phyloP scores from a whole-genome alignment of 2,113 vertebrate species.

The Dicaeum eximium region DNA sequence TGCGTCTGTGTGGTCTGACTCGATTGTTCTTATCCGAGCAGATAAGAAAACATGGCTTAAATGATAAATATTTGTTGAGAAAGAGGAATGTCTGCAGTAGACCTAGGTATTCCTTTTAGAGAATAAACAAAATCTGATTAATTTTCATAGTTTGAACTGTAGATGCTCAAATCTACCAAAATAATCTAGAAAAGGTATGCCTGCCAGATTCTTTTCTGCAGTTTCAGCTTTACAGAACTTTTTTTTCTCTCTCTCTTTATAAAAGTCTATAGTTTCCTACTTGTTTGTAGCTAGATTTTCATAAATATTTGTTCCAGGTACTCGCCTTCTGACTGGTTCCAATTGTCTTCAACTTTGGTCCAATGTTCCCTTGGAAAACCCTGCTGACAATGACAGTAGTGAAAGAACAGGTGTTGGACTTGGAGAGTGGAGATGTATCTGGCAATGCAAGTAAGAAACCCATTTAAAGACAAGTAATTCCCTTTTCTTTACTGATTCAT shows the following conservation, averaged over 20 bases:
- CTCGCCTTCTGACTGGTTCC: conserved; percentile 88
- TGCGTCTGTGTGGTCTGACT: neutral
- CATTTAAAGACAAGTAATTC: neutral
- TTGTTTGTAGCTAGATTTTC: neutral
- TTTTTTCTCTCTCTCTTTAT: neutral
- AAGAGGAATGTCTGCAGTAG: neutral
- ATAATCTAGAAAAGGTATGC: neutral
- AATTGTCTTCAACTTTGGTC: conserved; percentile 90
- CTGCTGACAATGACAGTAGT: conserved; percentile 59
- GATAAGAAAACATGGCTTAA: neutral
- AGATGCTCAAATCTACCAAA: neutral
- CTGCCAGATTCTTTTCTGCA: neutral
- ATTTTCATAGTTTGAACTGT: neutral
- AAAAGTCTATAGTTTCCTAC: neutral
- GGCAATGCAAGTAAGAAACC: conserved; percentile 91
- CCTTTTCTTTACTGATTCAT: neutral
- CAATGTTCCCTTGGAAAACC: conserved; percentile 53
- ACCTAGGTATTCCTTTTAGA: neutral
- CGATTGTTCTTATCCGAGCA: neutral
- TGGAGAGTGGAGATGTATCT: conserved; percentile 87
- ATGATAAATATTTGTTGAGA: neutral
- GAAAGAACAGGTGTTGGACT: conserved; percentile 51
- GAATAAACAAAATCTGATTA: neutral
- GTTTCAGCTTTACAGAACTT: neutral
- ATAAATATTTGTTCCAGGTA: conserved; percentile 68